Conservation (phyloP, 2,797 vertebrate genomes). For the Xyrichtys novacula region DNA sequence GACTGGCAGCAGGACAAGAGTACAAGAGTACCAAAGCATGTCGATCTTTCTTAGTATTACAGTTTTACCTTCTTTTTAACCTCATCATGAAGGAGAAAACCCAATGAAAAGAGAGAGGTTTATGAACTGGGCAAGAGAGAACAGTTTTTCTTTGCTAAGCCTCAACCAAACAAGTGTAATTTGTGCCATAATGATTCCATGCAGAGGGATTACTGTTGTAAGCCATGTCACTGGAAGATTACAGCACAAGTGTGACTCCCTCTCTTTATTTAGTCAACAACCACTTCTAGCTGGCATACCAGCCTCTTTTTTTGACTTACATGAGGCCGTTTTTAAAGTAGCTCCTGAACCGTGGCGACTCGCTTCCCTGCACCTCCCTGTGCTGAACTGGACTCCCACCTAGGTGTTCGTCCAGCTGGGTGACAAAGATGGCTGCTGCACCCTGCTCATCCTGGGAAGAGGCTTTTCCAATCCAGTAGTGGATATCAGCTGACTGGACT, state of each 20-base stretch:
- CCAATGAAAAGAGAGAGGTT: slow-evolving; percentile 14
- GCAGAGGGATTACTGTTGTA: slow-evolving; percentile 53
- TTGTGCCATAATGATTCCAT: slow-evolving; percentile 59
- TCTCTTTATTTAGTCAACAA: slow-evolving; percentile 9
- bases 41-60: neutral
- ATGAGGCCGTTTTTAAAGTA: slow-evolving; percentile 92
- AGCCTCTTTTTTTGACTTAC: slow-evolving; percentile 80
- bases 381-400: slow-evolving; percentile 89
- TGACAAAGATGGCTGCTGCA: slow-evolving; percentile 87
- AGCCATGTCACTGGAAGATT: slow-evolving; percentile 55
- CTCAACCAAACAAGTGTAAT: slow-evolving; percentile 40
- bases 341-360: slow-evolving; percentile 89
- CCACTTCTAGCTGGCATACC: neutral
- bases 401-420: slow-evolving; percentile 87
- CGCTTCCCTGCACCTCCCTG: slow-evolving; percentile 89
- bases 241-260: slow-evolving; percentile 20
- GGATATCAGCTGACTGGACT: slow-evolving; percentile 81
- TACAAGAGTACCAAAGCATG: neutral
- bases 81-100: neutral
- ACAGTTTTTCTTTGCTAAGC: slow-evolving; percentile 39
- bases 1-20: neutral
- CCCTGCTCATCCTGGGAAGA: slow-evolving; percentile 93
- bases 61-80: neutral
- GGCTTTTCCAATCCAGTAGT: slow-evolving; percentile 91
- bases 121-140: slow-evolving; percentile 3